Evolutionary conservation across 2,888 invertebrate species (phyloP).

Genomic region (Criorhina ranunculi): DNA sequence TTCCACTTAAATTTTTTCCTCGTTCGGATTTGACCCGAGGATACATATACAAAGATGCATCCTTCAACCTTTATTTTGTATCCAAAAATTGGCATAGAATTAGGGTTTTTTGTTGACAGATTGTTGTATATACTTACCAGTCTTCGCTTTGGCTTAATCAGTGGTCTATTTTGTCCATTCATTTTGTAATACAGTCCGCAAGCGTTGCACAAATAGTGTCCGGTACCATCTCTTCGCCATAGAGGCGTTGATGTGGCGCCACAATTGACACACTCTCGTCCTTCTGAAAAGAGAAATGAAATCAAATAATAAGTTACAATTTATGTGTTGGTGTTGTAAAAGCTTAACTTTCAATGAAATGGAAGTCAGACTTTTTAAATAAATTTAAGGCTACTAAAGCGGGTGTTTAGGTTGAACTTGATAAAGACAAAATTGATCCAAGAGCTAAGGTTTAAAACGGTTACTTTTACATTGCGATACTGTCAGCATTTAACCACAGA

Average conservation of each 20-base stretch:
- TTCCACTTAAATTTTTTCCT: constrained; percentile 10
- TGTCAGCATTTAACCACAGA: no score
- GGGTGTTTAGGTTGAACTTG: neutral
- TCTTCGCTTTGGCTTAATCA: constrained; percentile 99
- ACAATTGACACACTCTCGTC: constrained; percentile 99
- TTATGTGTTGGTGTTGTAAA: neutral
- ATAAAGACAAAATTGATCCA: no score
- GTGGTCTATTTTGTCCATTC: constrained; percentile 99
- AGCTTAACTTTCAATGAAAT: constrained; percentile 26
- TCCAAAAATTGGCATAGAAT: constrained; percentile 16
- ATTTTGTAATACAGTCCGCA: constrained; percentile 99
- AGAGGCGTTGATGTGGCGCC: constrained; percentile 99
- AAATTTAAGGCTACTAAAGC: neutral
- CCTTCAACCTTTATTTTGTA: no score
- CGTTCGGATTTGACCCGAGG: constrained; percentile 17
- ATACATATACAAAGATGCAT: neutral
- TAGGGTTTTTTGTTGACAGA: constrained; percentile 17
- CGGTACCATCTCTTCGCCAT: constrained; percentile 98
- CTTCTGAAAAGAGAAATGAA: constrained; percentile 88
- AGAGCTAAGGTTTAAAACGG: no score
- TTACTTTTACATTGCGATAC: no score
- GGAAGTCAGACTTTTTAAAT: constrained; percentile 18
- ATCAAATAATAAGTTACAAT: neutral
- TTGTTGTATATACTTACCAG: constrained; percentile 92
- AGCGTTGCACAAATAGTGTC: constrained; percentile 99